Conservation (phyloP, 92 coral and sea anemone genomes). For the Porites cylindrica region DNA sequence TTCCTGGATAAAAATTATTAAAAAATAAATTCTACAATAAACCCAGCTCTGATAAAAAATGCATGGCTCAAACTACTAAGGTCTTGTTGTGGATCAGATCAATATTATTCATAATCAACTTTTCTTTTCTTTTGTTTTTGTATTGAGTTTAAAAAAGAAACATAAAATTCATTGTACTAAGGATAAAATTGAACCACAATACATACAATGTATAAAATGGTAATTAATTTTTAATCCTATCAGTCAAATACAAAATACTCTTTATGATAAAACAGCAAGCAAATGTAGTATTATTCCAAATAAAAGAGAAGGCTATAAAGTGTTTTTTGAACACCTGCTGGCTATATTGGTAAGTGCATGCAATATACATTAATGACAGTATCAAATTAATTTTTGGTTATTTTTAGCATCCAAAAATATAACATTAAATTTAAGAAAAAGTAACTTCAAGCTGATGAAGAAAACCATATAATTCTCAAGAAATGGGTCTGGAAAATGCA, state of each 20-base stretch:
- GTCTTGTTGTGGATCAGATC: no score
- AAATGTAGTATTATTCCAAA: background rate
- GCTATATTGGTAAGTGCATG: background rate
- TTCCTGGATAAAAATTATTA: background rate
- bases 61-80: no score
- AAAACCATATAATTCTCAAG: background rate
- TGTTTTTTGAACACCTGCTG: slow-evolving; percentile 3
- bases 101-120: no score
- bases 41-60: background rate
- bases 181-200: background rate
- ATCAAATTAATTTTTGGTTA: background rate
- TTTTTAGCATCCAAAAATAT: slow-evolving; percentile 1
- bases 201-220: background rate
- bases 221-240: no score
- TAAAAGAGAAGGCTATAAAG: background rate
- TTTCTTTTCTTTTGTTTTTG: no score
- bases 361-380: slow-evolving; percentile 1
- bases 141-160: no score
- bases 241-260: background rate
- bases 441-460: background rate
- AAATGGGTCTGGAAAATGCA: background rate
- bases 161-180: no score
- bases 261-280: background rate
- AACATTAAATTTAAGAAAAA: background rate
- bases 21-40: background rate